Percentiles rank a stretch among this genome's conserved stretches.
These are phyloP conservation scores for Microtus ochrogaster DNA, from an alignment of 2,113 vertebrate genomes.

Conservation along the genomic window DNA sequence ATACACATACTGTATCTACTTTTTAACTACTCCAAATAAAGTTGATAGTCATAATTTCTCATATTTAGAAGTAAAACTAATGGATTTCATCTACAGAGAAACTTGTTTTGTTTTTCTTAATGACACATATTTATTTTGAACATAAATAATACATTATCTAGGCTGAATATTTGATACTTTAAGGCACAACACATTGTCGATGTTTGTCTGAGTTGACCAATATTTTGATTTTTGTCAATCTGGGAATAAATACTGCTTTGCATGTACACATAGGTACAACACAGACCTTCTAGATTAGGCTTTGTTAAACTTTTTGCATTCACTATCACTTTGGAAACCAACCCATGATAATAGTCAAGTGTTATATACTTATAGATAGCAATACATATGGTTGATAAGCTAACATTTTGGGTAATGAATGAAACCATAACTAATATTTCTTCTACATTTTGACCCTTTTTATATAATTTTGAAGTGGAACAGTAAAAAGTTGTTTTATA, in stretches of 20 bases:
- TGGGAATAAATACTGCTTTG: background rate
- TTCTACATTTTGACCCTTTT: background rate
- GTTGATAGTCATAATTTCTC: background rate
- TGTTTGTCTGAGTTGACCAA: background rate
- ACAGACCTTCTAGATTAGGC: background rate
- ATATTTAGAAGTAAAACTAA: slow-evolving; percentile 13
- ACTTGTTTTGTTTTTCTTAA: background rate
- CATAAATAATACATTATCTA: background rate
- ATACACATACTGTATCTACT: background rate
- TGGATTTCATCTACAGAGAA: background rate
- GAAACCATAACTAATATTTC: background rate
- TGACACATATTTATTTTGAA: background rate
- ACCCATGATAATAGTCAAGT: background rate
- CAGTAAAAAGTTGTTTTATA: background rate
- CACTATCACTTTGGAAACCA: background rate
- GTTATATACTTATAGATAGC: background rate
- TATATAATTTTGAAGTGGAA: background rate
- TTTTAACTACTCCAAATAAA: slow-evolving; percentile 32
- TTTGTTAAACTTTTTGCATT: background rate
- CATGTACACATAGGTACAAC: background rate
- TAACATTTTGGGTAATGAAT: background rate
- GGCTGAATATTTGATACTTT: background rate
- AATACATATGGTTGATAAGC: background rate
- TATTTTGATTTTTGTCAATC: background rate
- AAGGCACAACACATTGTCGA: background rate